Evolutionary conservation across 2,888 invertebrate genomes (phyloP).

Genomic region (Thymelicus lineola): DNA sequence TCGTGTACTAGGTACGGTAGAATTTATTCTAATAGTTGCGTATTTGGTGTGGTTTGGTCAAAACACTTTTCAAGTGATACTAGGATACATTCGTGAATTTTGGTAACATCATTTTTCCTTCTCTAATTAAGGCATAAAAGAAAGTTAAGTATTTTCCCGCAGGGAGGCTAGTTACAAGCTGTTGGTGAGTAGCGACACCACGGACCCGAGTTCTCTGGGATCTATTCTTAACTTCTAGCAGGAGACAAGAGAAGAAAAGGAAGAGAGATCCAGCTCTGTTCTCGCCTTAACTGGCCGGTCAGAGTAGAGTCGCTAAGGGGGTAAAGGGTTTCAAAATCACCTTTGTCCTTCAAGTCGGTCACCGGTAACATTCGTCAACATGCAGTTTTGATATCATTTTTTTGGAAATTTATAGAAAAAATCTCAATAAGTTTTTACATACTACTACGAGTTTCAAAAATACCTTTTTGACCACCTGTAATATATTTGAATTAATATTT

Average conservation of each 20-base stretch:
- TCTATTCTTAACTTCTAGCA: neutral
- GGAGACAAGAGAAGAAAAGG: neutral
- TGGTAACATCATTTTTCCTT: too few relatives aligned
- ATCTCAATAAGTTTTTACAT: too few relatives aligned
- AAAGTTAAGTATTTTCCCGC: slow-evolving; percentile 20
- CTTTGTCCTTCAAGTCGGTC: too few relatives aligned
- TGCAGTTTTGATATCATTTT: too few relatives aligned
- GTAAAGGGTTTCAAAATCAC: neutral
- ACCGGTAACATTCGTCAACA: too few relatives aligned
- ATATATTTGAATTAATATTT: too few relatives aligned
- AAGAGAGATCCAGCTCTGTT: neutral
- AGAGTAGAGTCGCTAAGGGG: slow-evolving; percentile 6
- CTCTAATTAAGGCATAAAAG: too few relatives aligned
- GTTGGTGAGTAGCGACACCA: slow-evolving; percentile 43
- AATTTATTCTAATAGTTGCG: neutral
- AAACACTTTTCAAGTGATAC: too few relatives aligned
- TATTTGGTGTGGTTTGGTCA: neutral
- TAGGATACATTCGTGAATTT: too few relatives aligned
- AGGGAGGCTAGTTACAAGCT: slow-evolving; percentile 43
- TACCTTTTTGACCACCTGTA: too few relatives aligned
- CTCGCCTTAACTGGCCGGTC: neutral
- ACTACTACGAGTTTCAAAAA: too few relatives aligned
- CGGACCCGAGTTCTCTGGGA: slow-evolving; percentile 39
- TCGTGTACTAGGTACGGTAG: neutral
- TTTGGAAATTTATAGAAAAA: too few relatives aligned